Evolutionary conservation across 2,888 invertebrate species (phyloP).

Genomic region (Leptinotarsa haldemani): DNA sequence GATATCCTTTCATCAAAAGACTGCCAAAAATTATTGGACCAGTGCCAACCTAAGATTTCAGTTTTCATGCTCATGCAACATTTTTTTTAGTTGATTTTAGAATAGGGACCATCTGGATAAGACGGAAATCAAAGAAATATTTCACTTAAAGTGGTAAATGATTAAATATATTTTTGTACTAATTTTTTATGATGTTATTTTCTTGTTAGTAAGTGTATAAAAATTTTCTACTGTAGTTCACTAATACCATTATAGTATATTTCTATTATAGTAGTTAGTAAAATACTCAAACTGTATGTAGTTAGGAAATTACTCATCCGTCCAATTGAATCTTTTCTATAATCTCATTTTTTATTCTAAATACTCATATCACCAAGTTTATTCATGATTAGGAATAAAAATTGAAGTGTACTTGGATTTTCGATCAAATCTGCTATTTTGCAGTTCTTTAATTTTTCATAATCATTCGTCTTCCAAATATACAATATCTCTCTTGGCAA

Average conservation of each 20-base stretch:
- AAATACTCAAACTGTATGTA: conserved; percentile 13
- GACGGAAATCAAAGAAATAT: not conserved
- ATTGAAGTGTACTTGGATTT: not conserved
- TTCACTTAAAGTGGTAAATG: not conserved
- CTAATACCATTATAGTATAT: conserved; percentile 11
- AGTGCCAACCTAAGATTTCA: no score
- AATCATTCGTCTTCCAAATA: conserved; percentile 23
- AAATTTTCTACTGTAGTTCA: not conserved
- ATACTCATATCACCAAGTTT: not conserved
- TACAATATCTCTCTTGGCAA: conserved; percentile 5
- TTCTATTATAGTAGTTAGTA: not conserved
- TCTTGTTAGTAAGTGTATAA: not conserved
- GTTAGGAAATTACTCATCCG: conserved; percentile 1
- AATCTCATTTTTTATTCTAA: conserved; percentile 14
- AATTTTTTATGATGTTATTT: not conserved
- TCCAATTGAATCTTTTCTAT: conserved; percentile 2
- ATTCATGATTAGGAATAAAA: not conserved
- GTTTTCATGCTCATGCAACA: no score
- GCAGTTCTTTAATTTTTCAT: not conserved
- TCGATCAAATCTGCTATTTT: not conserved
- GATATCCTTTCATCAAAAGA: no score
- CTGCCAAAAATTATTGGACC: no score
- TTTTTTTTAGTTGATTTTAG: no score
- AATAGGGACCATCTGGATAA: no score
- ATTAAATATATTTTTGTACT: not conserved